These are phyloP conservation scores for Drosophila eugracilis DNA, from an alignment of 1,140 invertebrate genomes.

Conservation along the genomic window DNA sequence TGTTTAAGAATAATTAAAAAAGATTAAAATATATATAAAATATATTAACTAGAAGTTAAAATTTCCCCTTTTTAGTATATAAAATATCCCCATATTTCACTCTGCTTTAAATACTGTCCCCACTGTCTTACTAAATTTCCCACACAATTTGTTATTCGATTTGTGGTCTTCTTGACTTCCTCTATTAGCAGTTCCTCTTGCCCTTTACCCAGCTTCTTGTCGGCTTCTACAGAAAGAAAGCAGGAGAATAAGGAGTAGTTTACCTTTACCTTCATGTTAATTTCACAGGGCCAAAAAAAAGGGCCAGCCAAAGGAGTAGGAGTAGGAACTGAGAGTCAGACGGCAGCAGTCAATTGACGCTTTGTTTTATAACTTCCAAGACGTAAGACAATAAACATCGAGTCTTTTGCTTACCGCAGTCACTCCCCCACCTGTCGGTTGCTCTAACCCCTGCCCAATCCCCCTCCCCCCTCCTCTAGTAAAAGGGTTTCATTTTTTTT, in stretches of 20 bases:
- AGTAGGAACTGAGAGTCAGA: constrained; percentile 39
- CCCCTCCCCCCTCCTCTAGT: background rate
- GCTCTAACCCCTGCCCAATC: no score
- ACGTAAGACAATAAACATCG: constrained; percentile 77
- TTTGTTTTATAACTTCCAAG: constrained; percentile 81
- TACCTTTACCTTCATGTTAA: constrained; percentile 44
- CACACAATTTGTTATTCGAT: constrained; percentile 35
- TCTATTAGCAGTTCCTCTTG: constrained; percentile 28
- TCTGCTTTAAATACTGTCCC: background rate
- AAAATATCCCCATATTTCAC: background rate
- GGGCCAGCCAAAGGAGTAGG: constrained; percentile 7
- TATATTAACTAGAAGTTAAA: no score
- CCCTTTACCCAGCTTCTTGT: constrained; percentile 1
- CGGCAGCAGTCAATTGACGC: constrained; percentile 76
- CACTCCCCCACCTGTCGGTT: constrained; percentile 33
- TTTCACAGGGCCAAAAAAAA: constrained; percentile 23
- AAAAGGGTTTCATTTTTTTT: constrained; percentile 27
- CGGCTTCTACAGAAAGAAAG: constrained; percentile 47
- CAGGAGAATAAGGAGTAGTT: constrained; percentile 28
- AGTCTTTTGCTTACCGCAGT: constrained; percentile 36
- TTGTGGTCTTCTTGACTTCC: constrained; percentile 30
- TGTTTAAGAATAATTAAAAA: no score
- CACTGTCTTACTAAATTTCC: constrained; percentile 1
- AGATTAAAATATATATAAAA: no score
- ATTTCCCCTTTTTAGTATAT: no score